Conservation (phyloP, 2,888 invertebrate genomes). For the Nomada goodeniana region DNA sequence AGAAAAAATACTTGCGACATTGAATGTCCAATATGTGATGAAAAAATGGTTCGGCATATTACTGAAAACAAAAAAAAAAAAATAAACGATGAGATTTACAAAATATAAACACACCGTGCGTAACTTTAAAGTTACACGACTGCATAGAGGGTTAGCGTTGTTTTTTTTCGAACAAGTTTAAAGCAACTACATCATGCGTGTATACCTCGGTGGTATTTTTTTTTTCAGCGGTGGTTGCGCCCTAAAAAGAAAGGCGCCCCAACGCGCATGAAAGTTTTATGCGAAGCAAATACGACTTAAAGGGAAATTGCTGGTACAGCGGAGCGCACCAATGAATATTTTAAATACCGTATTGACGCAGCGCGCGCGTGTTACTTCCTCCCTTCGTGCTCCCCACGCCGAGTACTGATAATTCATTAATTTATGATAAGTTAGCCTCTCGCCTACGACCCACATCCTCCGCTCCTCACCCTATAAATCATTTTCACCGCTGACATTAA, state of each 20-base stretch:
- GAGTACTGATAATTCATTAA: constrained; percentile 82
- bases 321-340: constrained; percentile 71
- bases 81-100: too few relatives aligned
- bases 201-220: neutral
- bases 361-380: constrained; percentile 62
- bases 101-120: too few relatives aligned
- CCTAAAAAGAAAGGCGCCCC: constrained; percentile 28
- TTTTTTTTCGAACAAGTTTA: too few relatives aligned
- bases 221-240: constrained; percentile 24
- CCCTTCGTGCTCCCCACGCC: constrained; percentile 62
- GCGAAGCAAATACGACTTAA: constrained; percentile 53
- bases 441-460: constrained; percentile 62
- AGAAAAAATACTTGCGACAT: too few relatives aligned
- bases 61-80: too few relatives aligned
- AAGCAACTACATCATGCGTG: too few relatives aligned
- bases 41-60: too few relatives aligned
- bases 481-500: constrained; percentile 83
- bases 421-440: constrained; percentile 81
- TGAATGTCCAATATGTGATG: too few relatives aligned
- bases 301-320: constrained; percentile 35
- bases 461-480: constrained; percentile 79
- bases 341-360: constrained; percentile 73
- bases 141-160: too few relatives aligned
- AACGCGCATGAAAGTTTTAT: constrained; percentile 50
- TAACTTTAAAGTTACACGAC: too few relatives aligned